These are phyloP conservation scores for Celastrina argiolus DNA, from an alignment of 2,888 invertebrate genomes.

Conservation along the genomic window DNA sequence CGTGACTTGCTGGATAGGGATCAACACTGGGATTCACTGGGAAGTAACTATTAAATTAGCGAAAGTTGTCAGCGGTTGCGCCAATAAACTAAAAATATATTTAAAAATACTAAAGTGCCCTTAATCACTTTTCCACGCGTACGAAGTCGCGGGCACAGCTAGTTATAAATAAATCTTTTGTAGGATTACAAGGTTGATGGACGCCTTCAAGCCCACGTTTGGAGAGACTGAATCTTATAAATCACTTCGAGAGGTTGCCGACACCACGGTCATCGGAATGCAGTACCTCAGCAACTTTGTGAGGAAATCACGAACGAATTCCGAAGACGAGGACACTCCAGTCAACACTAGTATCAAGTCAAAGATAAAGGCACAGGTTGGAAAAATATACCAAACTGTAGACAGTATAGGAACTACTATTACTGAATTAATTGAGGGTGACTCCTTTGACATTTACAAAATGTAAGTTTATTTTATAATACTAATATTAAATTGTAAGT, in stretches of 20 bases:
- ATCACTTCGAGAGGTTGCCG: constrained; percentile 49
- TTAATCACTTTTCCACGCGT: too few species aligned
- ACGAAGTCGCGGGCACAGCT: too few species aligned
- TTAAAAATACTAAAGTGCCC: too few species aligned
- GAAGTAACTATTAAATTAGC: too few species aligned
- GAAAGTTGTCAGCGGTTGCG: too few species aligned
- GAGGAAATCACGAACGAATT: constrained; percentile 28
- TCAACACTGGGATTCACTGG: too few species aligned
- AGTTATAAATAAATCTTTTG: constrained; percentile 33
- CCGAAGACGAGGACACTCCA: not conserved
- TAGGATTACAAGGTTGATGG: constrained; percentile 58
- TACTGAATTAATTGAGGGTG: constrained; percentile 38
- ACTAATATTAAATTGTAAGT: too few species aligned
- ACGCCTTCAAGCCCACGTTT: constrained; percentile 60
- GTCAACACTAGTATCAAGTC: constrained; percentile 33
- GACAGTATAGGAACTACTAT: constrained; percentile 44
- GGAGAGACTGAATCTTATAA: constrained; percentile 57
- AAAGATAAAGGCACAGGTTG: constrained; percentile 28
- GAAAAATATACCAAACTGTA: constrained; percentile 40
- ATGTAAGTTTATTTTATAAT: constrained; percentile 54
- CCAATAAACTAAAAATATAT: too few species aligned
- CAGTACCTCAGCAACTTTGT: constrained; percentile 53
- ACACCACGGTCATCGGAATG: constrained; percentile 44
- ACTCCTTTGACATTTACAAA: constrained; percentile 47
- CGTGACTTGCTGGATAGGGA: too few species aligned